Base-by-base conservation (phyloP, 2,888 invertebrate species). In the Xestoiulus laeticollis region DNA sequence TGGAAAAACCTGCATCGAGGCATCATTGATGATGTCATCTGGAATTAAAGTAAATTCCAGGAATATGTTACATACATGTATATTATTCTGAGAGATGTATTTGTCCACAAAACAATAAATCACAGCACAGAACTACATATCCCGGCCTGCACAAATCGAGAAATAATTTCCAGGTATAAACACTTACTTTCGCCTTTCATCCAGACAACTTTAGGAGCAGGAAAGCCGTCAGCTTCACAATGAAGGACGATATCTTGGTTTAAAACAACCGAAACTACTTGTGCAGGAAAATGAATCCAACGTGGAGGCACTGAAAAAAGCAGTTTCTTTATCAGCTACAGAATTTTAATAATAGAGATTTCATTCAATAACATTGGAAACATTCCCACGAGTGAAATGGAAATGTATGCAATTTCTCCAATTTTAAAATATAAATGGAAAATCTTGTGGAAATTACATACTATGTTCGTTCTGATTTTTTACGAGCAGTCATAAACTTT, bases 151-250 rank as follows among this genome's bases (percentile, higher is more conserved):
- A 6, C 32, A 33, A 12, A 22, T 22, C 26, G 0, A n/a, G 10
- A 84, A 3, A 33, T 33, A 14, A 12, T 48, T 48, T 48, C 3
- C 48, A 48, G 0, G 14, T 4, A 48, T 14, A 48, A 14, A 10
- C 10, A 82, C 90, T 89, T 92, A 96, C 96, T 96, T 92, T 94
- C 94, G 30, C 95, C 95, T 92, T 95, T 96, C 91, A 95, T 92
- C 92, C 92, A 92, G 12, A 90, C 90, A 43, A 92, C 90, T 19
- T 88, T 88, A 0, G 92, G 92, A 14, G 89, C 89, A 0, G 92
- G 92, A n/a, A 91, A 91, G 0, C 92, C 92, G 14, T 90, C 90
- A 0, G 92, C 91, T 88, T 91, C 90, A 88, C 92, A 92, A 90
- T 92, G 91, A 3, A 92, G 88, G n/a, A n/a, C 26, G 48, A 88